These are phyloP conservation scores for Chamaea fasciata DNA, from an alignment of 2,113 vertebrate species.

Conservation along the genomic window DNA sequence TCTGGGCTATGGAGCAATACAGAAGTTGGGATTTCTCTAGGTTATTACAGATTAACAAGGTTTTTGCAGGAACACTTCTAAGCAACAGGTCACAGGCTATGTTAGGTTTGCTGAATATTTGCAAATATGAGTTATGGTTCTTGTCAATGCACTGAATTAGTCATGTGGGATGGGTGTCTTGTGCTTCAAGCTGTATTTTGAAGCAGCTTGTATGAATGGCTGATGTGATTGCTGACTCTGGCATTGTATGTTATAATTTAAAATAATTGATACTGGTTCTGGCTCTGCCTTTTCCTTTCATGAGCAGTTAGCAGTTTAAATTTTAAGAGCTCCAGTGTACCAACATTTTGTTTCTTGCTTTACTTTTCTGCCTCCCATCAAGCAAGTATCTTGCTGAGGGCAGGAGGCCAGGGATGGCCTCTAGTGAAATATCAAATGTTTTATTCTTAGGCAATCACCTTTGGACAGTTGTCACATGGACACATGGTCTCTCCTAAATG, in stretches of 20 bases:
- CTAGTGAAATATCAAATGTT: not conserved
- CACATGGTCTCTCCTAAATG: not conserved
- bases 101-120: not conserved
- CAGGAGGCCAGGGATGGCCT: not conserved
- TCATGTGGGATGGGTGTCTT: not conserved
- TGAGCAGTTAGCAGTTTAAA: not conserved
- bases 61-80: not conserved
- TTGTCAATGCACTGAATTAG: not conserved
- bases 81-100: not conserved
- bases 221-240: not conserved
- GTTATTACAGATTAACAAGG: not conserved
- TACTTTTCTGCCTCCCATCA: not conserved
- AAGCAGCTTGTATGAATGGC: not conserved
- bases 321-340: not conserved
- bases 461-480: not conserved
- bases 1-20: not conserved
- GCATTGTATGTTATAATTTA: not conserved
- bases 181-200: not conserved
- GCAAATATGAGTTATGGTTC: not conserved
- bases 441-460: not conserved
- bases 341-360: not conserved
- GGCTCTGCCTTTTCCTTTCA: not conserved
- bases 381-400: not conserved
- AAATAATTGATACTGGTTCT: slow-evolving; percentile 14
- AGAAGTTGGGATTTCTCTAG: not conserved